Percentiles rank a stretch among this genome's conserved stretches.
Evolutionary conservation across 1,140 invertebrate genomes (phyloP).

Genomic region (Sinonovacula constricta): DNA sequence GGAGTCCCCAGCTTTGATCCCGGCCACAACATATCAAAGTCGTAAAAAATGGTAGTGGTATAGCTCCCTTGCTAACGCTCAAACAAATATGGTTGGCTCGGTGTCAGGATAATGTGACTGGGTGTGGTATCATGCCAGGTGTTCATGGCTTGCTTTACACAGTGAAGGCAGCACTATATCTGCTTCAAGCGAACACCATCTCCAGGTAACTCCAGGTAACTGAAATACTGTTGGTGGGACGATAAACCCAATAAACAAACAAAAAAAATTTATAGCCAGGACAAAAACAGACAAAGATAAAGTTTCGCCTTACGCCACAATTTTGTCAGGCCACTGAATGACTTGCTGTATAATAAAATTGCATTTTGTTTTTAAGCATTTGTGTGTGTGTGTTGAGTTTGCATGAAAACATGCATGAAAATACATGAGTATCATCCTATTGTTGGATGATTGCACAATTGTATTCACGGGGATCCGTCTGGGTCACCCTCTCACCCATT

Average conservation of each 20-base stretch:
- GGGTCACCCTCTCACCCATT: too few relatives aligned
- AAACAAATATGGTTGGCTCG: background rate
- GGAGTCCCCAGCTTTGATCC: too few relatives aligned
- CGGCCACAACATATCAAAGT: background rate
- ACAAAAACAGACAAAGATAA: too few relatives aligned
- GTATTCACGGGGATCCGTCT: too few relatives aligned
- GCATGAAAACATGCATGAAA: too few relatives aligned
- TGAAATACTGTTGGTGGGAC: background rate
- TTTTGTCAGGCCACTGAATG: too few relatives aligned
- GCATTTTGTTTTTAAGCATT: too few relatives aligned
- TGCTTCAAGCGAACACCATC: background rate
- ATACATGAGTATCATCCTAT: too few relatives aligned
- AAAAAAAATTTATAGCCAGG: background rate
- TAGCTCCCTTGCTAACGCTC: background rate
- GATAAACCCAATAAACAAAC: background rate
- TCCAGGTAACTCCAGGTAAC: background rate
- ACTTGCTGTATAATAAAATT: too few relatives aligned
- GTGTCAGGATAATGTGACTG: background rate
- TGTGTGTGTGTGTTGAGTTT: too few relatives aligned
- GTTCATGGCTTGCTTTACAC: background rate
- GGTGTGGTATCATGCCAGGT: background rate
- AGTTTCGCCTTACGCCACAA: too few relatives aligned
- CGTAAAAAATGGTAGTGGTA: background rate
- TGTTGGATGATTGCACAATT: too few relatives aligned
- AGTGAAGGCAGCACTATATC: background rate